phyloP scores from a whole-genome alignment of 1,140 invertebrate species.

The Centruroides sculpturatus region DNA sequence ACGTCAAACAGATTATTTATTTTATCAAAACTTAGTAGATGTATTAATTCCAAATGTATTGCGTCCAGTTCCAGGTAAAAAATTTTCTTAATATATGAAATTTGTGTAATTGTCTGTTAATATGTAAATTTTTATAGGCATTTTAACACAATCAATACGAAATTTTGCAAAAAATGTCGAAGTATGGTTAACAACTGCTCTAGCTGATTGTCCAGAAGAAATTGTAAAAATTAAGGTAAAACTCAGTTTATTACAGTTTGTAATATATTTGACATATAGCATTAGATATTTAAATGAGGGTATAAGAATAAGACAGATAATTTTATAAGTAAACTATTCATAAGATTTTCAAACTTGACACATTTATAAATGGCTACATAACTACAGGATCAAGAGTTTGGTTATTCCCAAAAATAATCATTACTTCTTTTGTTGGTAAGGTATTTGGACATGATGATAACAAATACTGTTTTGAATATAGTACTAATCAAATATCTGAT shows the following conservation, averaged over 20 bases:
- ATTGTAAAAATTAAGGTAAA: slow-evolving; percentile 67
- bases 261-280: too few species aligned
- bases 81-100: neutral
- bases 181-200: slow-evolving; percentile 68
- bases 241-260: too few species aligned
- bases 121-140: slow-evolving; percentile 36
- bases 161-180: slow-evolving; percentile 88
- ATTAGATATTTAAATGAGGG: neutral
- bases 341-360: too few species aligned
- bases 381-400: too few species aligned
- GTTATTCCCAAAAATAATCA: too few species aligned
- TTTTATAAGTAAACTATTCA: too few species aligned
- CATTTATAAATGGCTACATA: too few species aligned
- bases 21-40: slow-evolving; percentile 92
- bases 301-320: neutral
- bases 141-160: slow-evolving; percentile 80
- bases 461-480: too few species aligned
- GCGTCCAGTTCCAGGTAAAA: slow-evolving; percentile 71
- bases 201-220: slow-evolving; percentile 67
- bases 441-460: too few species aligned
- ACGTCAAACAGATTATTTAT: slow-evolving; percentile 68
- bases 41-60: slow-evolving; percentile 92
- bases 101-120: neutral
- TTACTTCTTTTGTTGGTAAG: too few species aligned
- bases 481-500: too few species aligned